Base-by-base conservation (phyloP, 2,888 invertebrate genomes). In the Alloplasta piceator region DNA sequence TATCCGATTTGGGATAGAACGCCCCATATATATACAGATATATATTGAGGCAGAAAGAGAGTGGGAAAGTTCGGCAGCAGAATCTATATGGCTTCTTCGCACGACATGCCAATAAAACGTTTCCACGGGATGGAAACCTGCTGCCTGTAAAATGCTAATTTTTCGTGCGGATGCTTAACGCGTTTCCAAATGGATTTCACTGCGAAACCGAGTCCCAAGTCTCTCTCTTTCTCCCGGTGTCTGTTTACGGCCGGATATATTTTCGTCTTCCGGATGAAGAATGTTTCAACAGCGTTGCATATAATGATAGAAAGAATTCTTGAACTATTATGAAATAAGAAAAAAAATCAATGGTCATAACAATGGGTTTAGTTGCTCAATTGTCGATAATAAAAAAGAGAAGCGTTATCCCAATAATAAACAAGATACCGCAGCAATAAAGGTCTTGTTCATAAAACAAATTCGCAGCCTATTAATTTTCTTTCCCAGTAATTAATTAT, bases 71-170 rank as follows among this genome's bases (percentile, higher is more conserved):
- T 58, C 79, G 61, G 68, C 81, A 50, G 64, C n/a, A n/a, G 82
- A 67, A 79, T 74, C 82, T 76, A 87, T 89, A 91, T 90, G 89
- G 90, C 90, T 89, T 87, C 89, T 90, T 90, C 87, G 85, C 92
- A 91, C 91, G 91, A 89, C 86, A 90, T 83, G 85, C 89, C 90
- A 89, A 90, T 91, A 91, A 91, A 91, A 89, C 89, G 90, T 87
- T 88, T 86, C 86, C 86, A 85, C 86, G 84, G 55, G 52, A 84
- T 86, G 83, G 85, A 86, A 88, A 73, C 43, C 61, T 71, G 66
- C 84, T 83, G 84, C 85, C 88, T 86, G 88, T 90, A 91, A 91
- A 91, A 90, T 90, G 90, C 88, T 90, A 91, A 92, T 92, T 88
- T 82, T 63, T 81, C 80, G 63, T 72, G 82, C 71, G 77, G 84